Conservation (phyloP, 2,113 vertebrate genomes). For the Anguilla japonica region DNA sequence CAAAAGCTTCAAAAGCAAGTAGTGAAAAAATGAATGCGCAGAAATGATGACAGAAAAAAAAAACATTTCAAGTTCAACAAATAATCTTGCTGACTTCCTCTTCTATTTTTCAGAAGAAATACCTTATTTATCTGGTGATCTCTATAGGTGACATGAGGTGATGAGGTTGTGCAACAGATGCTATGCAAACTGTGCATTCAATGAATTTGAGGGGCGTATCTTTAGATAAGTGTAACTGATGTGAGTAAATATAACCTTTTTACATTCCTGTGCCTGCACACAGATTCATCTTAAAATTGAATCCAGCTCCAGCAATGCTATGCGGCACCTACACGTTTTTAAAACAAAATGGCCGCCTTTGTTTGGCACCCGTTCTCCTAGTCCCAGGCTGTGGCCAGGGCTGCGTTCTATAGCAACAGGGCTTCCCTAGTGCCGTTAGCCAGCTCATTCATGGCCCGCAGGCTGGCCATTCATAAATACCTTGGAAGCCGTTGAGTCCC, state of each 20-base stretch:
- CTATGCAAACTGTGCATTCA: neutral
- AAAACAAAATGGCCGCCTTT: neutral
- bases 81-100: neutral
- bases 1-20: neutral
- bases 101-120: neutral
- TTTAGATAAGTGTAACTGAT: neutral
- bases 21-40: neutral
- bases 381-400: neutral
- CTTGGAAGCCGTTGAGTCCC: slow-evolving; percentile 11
- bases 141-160: neutral
- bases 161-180: neutral
- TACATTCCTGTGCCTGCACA: neutral
- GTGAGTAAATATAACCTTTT: neutral
- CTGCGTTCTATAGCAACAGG: slow-evolving; percentile 28
- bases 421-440: neutral
- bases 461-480: slow-evolving; percentile 19
- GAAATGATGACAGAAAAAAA: neutral
- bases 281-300: neutral
- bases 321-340: neutral
- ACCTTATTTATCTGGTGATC: neutral
- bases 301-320: neutral
- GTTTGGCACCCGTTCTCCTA: neutral
- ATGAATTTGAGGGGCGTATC: neutral
- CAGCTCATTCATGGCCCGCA: slow-evolving; percentile 22
- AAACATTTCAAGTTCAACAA: neutral